Conservation (phyloP, 2,797 vertebrate species). For the Falco cherrug region DNA sequence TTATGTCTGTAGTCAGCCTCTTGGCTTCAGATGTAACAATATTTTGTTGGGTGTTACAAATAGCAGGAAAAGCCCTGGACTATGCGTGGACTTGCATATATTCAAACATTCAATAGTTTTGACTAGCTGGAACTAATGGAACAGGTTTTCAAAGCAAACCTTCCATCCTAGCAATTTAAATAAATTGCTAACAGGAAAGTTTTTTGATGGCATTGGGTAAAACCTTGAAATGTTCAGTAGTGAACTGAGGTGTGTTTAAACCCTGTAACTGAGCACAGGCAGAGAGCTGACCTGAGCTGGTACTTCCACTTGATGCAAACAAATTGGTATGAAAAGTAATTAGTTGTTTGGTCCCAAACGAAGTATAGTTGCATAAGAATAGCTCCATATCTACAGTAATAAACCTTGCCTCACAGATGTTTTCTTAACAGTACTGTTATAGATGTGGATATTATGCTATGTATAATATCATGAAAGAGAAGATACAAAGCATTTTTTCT, state of each 20-base stretch:
- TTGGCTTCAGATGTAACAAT: background rate
- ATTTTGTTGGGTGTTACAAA: background rate
- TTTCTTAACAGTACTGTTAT: slow-evolving; percentile 12
- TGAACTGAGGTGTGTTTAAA: background rate
- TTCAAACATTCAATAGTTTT: background rate
- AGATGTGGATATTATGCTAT: background rate
- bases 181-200: background rate
- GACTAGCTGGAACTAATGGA: background rate
- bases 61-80: background rate
- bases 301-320: background rate
- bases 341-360: background rate
- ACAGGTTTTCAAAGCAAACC: background rate
- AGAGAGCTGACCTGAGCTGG: background rate
- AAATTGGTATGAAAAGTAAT: background rate
- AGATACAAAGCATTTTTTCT: background rate
- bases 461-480: background rate
- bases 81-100: background rate
- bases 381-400: background rate
- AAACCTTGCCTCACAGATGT: background rate
- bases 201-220: background rate
- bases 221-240: background rate
- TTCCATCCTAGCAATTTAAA: background rate
- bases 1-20: background rate
- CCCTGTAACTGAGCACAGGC: background rate
- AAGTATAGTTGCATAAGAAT: background rate